Evolutionary conservation across 1,140 invertebrate species (phyloP), one percentile per base, ranked within the genome.

Genomic region (Aphelinus certus): DNA sequence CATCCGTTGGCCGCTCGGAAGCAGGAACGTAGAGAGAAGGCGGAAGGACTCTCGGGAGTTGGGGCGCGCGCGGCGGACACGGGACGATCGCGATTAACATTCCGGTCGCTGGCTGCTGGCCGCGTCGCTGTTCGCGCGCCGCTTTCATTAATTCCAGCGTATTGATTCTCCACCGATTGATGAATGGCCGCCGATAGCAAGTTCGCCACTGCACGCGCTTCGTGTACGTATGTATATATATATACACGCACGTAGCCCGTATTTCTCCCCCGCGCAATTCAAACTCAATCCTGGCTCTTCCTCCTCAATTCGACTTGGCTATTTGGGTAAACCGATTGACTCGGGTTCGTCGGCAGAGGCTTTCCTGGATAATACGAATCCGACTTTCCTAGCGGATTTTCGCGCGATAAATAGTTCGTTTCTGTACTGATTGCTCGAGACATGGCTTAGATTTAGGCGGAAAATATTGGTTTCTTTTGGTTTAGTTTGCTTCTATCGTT

Each of bases 91-190:
- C 86, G 87, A 88, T 88, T 88, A 88, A 88, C 86, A 88, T 88
- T 88, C 87, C 86, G 85, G 81, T 82, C 86, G 85, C 83, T 87
- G 84, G 26, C 26, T 26, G 26, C 26, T 26, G 26, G 26, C 26
- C 26, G 87, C 86, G 4, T 86, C 84, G 86, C 86, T 87, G 86
- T 88, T 88, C 87, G 84, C 86, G 86, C 86, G 86, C 85, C 85
- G 86, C 86, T 88, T 88, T 88, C 87, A 88, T 88, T 88, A 88
- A 88, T 88, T 88, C 86, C 86, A 86, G 85, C 85, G 87, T 88
- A 88, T 88, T 88, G 87, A 88, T 88, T 88, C 26, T 26, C 86
- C 83, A 64, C 72, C 81, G 86, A 88, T 88, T 88, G 87, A 88
- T 88, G 86, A 88, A 88, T 88, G 87, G 87, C 85, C 85, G 83